Evolutionary conservation across 2,797 vertebrate genomes (phyloP).

Genomic region (Ibycter americanus): DNA sequence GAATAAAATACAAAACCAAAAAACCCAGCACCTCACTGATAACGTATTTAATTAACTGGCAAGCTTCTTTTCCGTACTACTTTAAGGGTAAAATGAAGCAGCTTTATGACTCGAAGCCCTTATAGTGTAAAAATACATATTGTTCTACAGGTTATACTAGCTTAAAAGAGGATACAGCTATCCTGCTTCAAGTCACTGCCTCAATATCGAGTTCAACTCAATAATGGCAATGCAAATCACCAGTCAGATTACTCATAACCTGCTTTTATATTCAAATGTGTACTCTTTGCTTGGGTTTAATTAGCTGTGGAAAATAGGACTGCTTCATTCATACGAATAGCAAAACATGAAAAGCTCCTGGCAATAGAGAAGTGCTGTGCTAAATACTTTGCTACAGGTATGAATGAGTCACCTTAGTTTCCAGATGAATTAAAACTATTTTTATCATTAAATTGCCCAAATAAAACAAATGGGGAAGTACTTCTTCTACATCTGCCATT

Average conservation of each 20-base stretch:
- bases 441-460: neutral
- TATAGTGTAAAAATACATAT: neutral
- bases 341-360: neutral
- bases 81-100: neutral
- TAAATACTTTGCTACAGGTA: neutral
- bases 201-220: neutral
- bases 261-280: neutral
- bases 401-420: neutral
- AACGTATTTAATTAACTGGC: neutral
- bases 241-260: neutral
- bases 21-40: fast-evolving
- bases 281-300: neutral
- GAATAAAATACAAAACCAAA: neutral
- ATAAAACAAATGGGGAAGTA: neutral
- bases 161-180: neutral
- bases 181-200: neutral
- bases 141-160: neutral
- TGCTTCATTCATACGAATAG: neutral
- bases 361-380: neutral
- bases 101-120: neutral
- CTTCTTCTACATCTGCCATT: neutral
- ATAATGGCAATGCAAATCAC: neutral
- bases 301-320: neutral
- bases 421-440: neutral
- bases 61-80: neutral